These are phyloP conservation scores for Palaemon carinicauda DNA, from an alignment of 1,140 invertebrate species.

Conservation along the genomic window DNA sequence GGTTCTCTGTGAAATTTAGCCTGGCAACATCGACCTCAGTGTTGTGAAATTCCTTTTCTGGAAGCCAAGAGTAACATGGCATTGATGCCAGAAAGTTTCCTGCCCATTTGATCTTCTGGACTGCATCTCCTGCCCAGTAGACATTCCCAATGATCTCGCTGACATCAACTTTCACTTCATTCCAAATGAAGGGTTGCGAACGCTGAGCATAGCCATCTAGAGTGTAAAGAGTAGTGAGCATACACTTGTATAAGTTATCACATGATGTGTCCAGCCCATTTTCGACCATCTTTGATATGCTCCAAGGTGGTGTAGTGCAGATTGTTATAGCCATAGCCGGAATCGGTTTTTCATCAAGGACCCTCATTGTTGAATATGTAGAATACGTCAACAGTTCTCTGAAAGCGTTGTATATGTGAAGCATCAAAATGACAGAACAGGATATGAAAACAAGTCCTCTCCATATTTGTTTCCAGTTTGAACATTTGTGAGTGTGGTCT, in stretches of 20 bases:
- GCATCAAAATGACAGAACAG: not conserved
- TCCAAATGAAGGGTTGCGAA: not conserved
- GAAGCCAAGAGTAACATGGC: not conserved
- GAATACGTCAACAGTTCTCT: not conserved
- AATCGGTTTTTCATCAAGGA: not conserved
- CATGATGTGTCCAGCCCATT: not conserved
- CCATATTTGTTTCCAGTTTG: not conserved
- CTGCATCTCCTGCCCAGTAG: not conserved
- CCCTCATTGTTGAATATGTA: not conserved
- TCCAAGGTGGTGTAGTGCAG: not conserved
- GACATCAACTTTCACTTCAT: not conserved
- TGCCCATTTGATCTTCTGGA: not conserved
- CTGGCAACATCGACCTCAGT: not conserved
- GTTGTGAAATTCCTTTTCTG: not conserved
- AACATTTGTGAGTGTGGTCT: not conserved
- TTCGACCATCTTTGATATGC: not conserved
- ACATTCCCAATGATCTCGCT: not conserved
- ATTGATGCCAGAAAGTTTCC: not conserved
- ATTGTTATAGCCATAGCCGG: not conserved
- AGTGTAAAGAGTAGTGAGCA: not conserved
- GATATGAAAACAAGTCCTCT: not conserved
- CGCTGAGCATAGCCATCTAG: not conserved
- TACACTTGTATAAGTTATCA: not conserved
- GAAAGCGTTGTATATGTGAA: not conserved
- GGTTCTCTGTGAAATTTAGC: not conserved